Percentiles rank a stretch among this genome's conserved stretches.
Evolutionary conservation across 1,140 invertebrate species (phyloP).

Genomic region (Nymphalis io): DNA sequence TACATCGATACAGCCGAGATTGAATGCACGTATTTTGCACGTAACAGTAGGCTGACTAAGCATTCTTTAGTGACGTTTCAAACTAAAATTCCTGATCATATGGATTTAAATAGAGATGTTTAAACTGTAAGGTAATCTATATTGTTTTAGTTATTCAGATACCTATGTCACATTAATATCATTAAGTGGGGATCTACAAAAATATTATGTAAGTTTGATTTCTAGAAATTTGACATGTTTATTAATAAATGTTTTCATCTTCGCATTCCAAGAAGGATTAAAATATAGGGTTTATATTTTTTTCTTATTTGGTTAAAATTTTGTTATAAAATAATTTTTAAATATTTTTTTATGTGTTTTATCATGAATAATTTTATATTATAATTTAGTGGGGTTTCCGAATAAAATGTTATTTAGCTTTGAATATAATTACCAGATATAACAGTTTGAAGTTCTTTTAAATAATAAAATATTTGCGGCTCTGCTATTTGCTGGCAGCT

Average conservation of each 20-base stretch:
- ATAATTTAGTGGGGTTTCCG: too few relatives aligned
- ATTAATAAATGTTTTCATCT: neutral
- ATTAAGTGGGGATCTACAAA: neutral
- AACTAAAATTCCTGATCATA: conserved; percentile 20
- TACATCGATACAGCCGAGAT: conserved; percentile 22
- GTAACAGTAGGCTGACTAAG: conserved; percentile 29
- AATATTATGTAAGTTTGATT: conserved; percentile 14
- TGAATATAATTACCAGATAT: too few relatives aligned
- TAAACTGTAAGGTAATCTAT: conserved; percentile 23
- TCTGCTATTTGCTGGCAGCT: too few relatives aligned
- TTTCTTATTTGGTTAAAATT: too few relatives aligned
- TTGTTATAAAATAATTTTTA: too few relatives aligned
- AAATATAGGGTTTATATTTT: too few relatives aligned
- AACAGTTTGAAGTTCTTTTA: too few relatives aligned
- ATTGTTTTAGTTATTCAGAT: conserved; percentile 17
- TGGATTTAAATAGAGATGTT: conserved; percentile 30
- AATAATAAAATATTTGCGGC: too few relatives aligned
- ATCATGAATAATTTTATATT: too few relatives aligned
- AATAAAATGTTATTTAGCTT: too few relatives aligned
- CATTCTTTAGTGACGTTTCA: conserved; percentile 23
- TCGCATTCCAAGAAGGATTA: neutral
- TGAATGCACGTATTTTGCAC: conserved; percentile 31
- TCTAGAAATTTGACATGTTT: neutral
- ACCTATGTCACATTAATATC: conserved; percentile 6
- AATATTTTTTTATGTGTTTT: too few relatives aligned